A percentile compares a stretch with the other conserved stretches of the same genome.
These are phyloP conservation scores for Stigmatopora argus DNA, from an alignment of 2,113 vertebrate species.

Conservation along the genomic window DNA sequence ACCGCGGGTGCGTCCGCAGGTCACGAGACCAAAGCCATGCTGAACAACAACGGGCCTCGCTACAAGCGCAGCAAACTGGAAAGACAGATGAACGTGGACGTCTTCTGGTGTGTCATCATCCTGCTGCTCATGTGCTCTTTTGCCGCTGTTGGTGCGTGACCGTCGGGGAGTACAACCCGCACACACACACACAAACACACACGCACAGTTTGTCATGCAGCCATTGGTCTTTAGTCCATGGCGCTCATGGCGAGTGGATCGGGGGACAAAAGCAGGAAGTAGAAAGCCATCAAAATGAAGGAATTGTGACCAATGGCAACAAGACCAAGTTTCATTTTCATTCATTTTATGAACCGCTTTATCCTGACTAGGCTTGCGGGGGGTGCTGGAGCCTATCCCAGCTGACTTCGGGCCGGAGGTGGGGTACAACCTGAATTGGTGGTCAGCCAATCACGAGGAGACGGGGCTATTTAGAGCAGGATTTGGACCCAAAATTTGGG, in stretches of 20 bases:
- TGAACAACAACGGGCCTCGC: conserved; percentile 95
- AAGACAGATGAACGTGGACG: conserved; percentile 89
- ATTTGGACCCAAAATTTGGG: too few species aligned
- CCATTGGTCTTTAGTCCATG: conserved; percentile 10
- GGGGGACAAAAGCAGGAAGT: neutral
- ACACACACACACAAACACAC: neutral
- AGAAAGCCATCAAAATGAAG: neutral
- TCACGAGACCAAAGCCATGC: conserved; percentile 95
- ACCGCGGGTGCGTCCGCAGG: conserved; percentile 64
- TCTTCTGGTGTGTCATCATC: conserved; percentile 96
- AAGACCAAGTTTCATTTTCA: too few species aligned
- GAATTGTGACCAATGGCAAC: too few species aligned
- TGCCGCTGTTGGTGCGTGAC: conserved; percentile 82
- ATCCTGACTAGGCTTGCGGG: too few species aligned
- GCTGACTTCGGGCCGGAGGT: too few species aligned
- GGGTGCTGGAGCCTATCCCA: too few species aligned
- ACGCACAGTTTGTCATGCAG: neutral
- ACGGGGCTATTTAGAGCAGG: too few species aligned
- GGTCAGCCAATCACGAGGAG: too few species aligned
- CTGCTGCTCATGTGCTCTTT: conserved; percentile 90
- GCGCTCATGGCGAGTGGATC: too few species aligned
- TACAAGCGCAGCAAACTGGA: conserved; percentile 97
- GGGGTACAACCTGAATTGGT: too few species aligned
- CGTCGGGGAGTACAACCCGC: neutral
- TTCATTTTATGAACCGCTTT: too few species aligned